Evolutionary conservation across 2,113 vertebrate species (phyloP).

Genomic region (Sorex araneus): DNA sequence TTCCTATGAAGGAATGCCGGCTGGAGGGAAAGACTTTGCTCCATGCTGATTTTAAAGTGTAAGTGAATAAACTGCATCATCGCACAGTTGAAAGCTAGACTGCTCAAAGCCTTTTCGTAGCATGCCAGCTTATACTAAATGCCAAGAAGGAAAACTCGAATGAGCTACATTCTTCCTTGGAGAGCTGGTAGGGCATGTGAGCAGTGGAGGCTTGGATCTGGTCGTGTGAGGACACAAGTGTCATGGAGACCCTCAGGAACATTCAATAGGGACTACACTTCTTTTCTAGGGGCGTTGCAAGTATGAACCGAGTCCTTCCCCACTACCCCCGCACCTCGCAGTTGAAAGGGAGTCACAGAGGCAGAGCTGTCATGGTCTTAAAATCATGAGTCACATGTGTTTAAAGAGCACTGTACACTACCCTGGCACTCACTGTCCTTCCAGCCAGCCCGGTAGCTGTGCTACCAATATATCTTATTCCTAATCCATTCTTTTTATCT

Average conservation of each 20-base stretch:
- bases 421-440: background rate
- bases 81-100: background rate
- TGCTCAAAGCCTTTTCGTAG: background rate
- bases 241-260: background rate
- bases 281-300: background rate
- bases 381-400: no score
- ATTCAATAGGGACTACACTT: background rate
- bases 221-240: background rate
- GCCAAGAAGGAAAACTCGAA: background rate
- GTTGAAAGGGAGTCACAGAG: no score
- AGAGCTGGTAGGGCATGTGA: background rate
- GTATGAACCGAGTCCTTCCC: background rate
- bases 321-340: no score
- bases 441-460: background rate
- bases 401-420: background rate
- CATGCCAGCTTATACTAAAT: background rate
- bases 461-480: background rate
- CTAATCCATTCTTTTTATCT: background rate
- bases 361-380: no score
- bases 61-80: background rate
- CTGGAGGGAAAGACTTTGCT: background rate
- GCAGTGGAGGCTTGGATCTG: background rate
- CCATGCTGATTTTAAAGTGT: background rate
- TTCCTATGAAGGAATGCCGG: background rate
- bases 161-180: slow-evolving; percentile 31